A percentile compares a stretch with the other conserved stretches of the same genome.
phyloP scores from a whole-genome alignment of 2,113 vertebrate species.

The Numenius arquata region DNA sequence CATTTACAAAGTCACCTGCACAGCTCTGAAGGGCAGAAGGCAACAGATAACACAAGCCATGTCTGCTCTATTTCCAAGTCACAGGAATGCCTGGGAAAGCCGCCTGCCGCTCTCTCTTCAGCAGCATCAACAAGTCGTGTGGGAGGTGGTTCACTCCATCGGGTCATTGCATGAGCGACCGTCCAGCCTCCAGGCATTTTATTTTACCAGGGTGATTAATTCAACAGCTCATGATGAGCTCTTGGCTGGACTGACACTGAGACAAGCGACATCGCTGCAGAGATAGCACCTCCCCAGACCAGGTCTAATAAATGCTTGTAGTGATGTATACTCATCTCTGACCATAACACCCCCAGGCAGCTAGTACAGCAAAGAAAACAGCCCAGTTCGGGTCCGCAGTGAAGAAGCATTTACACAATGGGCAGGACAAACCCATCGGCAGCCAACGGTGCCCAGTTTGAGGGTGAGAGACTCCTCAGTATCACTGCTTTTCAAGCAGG shows the following conservation, averaged over 20 bases:
- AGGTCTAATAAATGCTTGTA: background rate
- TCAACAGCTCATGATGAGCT: background rate
- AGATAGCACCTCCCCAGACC: background rate
- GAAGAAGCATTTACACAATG: background rate
- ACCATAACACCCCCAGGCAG: background rate
- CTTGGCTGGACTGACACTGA: background rate
- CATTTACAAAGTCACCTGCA: background rate
- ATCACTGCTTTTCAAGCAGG: background rate
- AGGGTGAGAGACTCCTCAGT: background rate
- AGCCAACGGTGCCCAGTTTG: background rate
- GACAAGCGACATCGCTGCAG: too few species aligned
- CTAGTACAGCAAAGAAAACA: background rate
- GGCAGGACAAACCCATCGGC: background rate
- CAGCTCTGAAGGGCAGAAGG: background rate
- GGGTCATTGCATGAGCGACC: background rate
- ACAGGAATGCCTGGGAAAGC: background rate
- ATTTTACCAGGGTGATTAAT: background rate
- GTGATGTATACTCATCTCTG: background rate
- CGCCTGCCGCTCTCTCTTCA: background rate
- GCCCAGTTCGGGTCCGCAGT: background rate
- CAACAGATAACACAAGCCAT: background rate
- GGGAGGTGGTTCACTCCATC: background rate
- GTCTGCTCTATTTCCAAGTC: background rate
- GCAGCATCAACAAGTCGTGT: background rate
- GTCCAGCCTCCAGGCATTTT: background rate